Evolutionary conservation across 2,113 vertebrate genomes (phyloP).

Genomic region (Sitta europaea): DNA sequence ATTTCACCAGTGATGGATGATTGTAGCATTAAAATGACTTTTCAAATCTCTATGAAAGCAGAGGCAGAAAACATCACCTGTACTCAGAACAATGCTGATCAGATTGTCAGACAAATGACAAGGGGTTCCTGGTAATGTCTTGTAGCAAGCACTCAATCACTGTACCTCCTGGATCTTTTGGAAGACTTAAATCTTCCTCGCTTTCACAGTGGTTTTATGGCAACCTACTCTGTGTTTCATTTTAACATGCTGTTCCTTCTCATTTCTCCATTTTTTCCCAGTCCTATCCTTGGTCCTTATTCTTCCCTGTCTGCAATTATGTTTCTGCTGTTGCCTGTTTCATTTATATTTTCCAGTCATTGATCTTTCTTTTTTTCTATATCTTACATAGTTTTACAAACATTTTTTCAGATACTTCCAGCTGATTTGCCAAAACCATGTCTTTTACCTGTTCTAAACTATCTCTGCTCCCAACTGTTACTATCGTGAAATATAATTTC

Average conservation of each 20-base stretch:
- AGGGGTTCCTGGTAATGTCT: background rate
- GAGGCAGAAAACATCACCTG: background rate
- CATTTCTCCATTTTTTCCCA: background rate
- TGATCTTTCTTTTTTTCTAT: background rate
- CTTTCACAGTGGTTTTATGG: background rate
- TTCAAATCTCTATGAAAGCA: background rate
- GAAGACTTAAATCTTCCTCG: background rate
- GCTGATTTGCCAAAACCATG: background rate
- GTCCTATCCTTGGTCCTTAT: background rate
- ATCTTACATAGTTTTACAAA: background rate
- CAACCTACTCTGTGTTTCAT: background rate
- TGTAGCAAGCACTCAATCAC: background rate
- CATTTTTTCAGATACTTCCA: background rate
- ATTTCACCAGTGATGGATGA: background rate
- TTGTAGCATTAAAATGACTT: background rate
- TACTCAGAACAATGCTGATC: background rate
- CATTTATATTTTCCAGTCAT: background rate
- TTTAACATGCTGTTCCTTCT: background rate
- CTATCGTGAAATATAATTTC: background rate
- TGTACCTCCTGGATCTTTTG: background rate
- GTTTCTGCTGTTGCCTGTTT: background rate
- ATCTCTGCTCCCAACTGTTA: background rate
- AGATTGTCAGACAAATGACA: background rate
- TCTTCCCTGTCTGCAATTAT: background rate
- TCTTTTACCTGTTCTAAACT: background rate